Percentiles rank a stretch among this genome's conserved stretches.
Evolutionary conservation across 2,113 vertebrate genomes (phyloP).

Genomic region (Nothocercus julius): DNA sequence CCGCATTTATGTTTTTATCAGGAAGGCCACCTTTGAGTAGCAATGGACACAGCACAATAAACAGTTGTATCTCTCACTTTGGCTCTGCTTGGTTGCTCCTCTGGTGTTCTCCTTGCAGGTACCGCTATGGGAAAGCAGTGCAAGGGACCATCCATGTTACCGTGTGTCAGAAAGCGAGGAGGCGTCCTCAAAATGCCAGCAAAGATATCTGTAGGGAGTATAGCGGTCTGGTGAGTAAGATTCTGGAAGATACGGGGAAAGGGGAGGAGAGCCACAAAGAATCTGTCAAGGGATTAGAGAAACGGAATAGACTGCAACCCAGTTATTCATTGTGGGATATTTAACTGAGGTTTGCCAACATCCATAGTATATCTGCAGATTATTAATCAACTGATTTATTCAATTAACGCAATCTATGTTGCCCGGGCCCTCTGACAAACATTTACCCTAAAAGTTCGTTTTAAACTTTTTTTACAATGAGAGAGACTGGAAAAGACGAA

Average conservation of each 20-base stretch:
- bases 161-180: slow-evolving; percentile 52
- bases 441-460: not conserved
- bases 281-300: not conserved
- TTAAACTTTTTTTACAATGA: not conserved
- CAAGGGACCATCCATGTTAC: not conserved
- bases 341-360: not conserved
- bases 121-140: slow-evolving; percentile 66
- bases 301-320: not conserved
- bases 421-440: not conserved
- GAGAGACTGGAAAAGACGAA: not conserved
- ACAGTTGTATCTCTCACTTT: not conserved
- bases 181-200: not conserved
- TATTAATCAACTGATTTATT: not conserved
- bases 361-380: not conserved
- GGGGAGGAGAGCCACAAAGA: not conserved
- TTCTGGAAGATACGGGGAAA: not conserved
- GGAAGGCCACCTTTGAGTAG: not conserved
- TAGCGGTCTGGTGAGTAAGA: not conserved
- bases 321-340: not conserved
- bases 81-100: not conserved
- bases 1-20: not conserved
- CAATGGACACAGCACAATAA: not conserved
- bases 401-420: not conserved
- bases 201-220: not conserved
- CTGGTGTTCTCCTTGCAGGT: slow-evolving; percentile 40